phyloP scores from a whole-genome alignment of 2,888 invertebrate species.

The Patella depressa region DNA sequence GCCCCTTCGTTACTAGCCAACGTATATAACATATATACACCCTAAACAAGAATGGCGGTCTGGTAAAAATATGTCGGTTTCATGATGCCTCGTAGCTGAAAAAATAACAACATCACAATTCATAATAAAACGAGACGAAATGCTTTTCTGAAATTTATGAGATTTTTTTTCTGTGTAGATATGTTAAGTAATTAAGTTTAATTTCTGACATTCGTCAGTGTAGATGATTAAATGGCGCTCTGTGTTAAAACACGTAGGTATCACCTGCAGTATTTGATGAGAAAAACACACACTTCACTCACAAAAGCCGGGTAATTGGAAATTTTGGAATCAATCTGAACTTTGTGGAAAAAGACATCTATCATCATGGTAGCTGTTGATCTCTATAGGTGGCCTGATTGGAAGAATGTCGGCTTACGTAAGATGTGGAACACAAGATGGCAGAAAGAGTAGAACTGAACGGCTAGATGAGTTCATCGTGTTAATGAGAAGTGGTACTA shows the following conservation, averaged over 20 bases:
- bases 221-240: not conserved
- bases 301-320: not conserved
- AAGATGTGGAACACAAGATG: not conserved
- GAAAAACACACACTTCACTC: not conserved
- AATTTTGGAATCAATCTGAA: conserved; percentile 6
- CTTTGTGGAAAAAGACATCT: not conserved
- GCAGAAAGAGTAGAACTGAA: too few species aligned
- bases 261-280: conserved; percentile 9
- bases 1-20: conserved; percentile 8
- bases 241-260: not conserved
- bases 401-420: not conserved
- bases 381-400: conserved; percentile 5
- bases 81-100: not conserved
- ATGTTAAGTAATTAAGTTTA: conserved; percentile 13
- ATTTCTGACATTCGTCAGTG: conserved; percentile 1
- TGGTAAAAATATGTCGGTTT: conserved; percentile 2
- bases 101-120: not conserved
- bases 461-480: too few species aligned
- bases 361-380: conserved; percentile 1
- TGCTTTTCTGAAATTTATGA: conserved; percentile 10
- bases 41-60: conserved; percentile 12
- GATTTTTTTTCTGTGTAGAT: conserved; percentile 4
- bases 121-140: conserved; percentile 12
- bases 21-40: conserved; percentile 3
- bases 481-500: too few species aligned